Conservation (phyloP, 2,888 invertebrate genomes). For the Abrostola tripartita region DNA sequence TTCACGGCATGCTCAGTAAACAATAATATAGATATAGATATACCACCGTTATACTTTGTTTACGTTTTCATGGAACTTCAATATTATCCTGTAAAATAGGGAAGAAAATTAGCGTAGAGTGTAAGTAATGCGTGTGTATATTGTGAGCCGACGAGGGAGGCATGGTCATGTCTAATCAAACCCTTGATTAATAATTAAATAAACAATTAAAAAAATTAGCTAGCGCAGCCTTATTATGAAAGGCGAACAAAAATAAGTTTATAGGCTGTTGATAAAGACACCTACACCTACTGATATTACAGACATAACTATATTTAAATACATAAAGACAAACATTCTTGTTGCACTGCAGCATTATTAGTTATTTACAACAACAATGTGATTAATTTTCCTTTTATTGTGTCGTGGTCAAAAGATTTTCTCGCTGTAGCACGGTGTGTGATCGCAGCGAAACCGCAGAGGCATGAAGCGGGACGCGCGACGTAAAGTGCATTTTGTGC, state of each 20-base stretch:
- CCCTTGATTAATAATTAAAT: too few relatives aligned
- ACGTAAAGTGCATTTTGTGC: constrained; percentile 54
- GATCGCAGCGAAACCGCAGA: constrained; percentile 55
- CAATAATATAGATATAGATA: too few relatives aligned
- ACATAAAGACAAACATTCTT: too few relatives aligned
- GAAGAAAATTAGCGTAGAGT: too few relatives aligned
- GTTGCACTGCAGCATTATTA: constrained; percentile 24
- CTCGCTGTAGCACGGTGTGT: constrained; percentile 36
- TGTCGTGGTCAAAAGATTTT: constrained; percentile 48
- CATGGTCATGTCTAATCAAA: too few relatives aligned
- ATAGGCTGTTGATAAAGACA: neutral
- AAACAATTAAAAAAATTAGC: too few relatives aligned
- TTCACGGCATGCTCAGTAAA: neutral
- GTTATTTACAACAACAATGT: constrained; percentile 17
- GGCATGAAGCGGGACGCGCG: constrained; percentile 43
- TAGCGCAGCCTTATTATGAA: too few relatives aligned
- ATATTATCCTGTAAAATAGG: neutral
- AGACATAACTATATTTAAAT: too few relatives aligned
- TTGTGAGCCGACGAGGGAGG: too few relatives aligned
- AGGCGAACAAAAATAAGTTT: too few relatives aligned
- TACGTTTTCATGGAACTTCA: neutral
- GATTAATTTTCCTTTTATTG: constrained; percentile 30
- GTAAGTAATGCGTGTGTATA: too few relatives aligned
- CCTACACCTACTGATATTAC: too few relatives aligned
- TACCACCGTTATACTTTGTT: neutral